These are phyloP conservation scores for Iphiclides podalirius DNA, from an alignment of 2,888 invertebrate genomes.

Conservation along the genomic window DNA sequence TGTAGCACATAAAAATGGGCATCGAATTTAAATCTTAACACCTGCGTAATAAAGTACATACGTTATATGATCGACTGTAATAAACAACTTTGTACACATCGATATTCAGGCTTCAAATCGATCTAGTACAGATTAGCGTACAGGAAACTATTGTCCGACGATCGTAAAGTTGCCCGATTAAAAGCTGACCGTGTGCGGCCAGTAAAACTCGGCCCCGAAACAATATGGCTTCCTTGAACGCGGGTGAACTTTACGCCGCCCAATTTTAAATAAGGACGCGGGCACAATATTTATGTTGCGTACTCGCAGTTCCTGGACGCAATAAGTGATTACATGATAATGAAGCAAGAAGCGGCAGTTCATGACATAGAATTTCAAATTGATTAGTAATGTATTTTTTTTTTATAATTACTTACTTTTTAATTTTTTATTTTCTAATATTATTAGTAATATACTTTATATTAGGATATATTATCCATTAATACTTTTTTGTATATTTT, in stretches of 20 bases:
- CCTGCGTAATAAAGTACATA: conserved; percentile 3
- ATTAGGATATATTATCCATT: too few species aligned
- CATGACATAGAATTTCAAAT: too few species aligned
- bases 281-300: conserved; percentile 2
- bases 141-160: conserved; percentile 34
- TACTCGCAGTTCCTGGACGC: too few species aligned
- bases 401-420: too few species aligned
- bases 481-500: too few species aligned
- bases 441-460: too few species aligned
- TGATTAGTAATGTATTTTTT: too few species aligned
- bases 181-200: conserved; percentile 53
- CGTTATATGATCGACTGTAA: not conserved
- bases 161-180: conserved; percentile 51
- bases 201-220: conserved; percentile 47
- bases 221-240: conserved; percentile 47
- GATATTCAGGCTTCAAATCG: conserved; percentile 39
- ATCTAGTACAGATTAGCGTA: conserved; percentile 45
- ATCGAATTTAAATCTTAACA: conserved; percentile 8
- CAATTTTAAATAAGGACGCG: conserved; percentile 20
- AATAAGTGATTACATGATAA: too few species aligned
- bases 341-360: too few species aligned
- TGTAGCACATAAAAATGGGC: conserved; percentile 11
- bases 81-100: conserved; percentile 28
- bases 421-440: too few species aligned
- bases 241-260: conserved; percentile 25